Evolutionary conservation across 2,888 invertebrate species (phyloP), one percentile per base, ranked within the genome.

Genomic region (Drosophila borealis): DNA sequence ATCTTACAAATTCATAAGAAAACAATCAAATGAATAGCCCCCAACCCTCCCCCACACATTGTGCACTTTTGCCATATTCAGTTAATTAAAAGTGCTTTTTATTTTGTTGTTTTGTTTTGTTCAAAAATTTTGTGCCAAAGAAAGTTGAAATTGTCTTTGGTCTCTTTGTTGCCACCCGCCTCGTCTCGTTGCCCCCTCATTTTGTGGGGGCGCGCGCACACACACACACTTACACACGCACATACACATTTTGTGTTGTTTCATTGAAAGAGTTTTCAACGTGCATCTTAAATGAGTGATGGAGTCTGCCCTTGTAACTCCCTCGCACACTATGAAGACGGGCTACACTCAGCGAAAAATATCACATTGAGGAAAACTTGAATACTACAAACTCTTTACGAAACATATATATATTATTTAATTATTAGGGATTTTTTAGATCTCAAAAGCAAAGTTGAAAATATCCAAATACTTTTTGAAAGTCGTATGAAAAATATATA

Each of bases 51-150:
- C 75, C 68, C 70, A 84, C 83, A 86, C 66, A 60, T 25, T 70
- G 39, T 62, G 39, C 37, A 62, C 62, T 59, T 61, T 69, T 46
- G 25, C 76, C 76, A 80, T 76, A 75, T 81, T 85, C 66, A 70
- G 89, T 89, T 84, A 82, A 82, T 89, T 82, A 82, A 89, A 81
- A 82, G 82, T 79, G 82, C 46, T 56, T 45, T 33, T 73, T 37
- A 44, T 74, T 59, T 21, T 39, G 33, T 33, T 9, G 9, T 55
- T 17, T 29, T 29, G 29, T 29, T 29, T 29, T 29, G 29, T 8
- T 29, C 8, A 8, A 21, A 59, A 70, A 63, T 54, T 17, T 41
- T 56, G 51, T 62, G 78, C 49, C 60, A 60, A 78, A 82, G 82
- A 82, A 82, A 82, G 89, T 80, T 64, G 60, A 64, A 75, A 79